A percentile compares a stretch with the other conserved stretches of the same genome.
phyloP scores from a whole-genome alignment of 2,797 vertebrate species.

The Mus caroli region DNA sequence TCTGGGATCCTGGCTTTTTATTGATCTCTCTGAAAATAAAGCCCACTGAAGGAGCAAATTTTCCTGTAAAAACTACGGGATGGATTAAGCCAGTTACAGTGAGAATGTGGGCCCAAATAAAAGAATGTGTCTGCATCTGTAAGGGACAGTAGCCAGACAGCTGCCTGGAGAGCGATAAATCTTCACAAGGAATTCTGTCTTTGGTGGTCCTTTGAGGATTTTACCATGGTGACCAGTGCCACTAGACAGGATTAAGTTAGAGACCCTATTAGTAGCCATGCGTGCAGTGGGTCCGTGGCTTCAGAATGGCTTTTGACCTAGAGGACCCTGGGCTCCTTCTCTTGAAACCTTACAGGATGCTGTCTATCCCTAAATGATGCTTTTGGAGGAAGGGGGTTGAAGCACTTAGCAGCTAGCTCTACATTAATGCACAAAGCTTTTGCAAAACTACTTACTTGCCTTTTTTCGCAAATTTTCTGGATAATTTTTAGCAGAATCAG shows the following conservation, averaged over 20 bases:
- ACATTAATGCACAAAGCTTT: neutral
- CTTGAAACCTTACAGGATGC: neutral
- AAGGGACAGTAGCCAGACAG: neutral
- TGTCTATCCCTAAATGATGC: neutral
- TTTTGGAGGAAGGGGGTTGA: neutral
- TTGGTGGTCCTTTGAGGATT: conserved; percentile 62
- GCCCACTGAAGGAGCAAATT: neutral
- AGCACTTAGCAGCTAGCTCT: neutral
- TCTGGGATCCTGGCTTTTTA: conserved; percentile 5
- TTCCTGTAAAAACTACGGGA: conserved; percentile 37
- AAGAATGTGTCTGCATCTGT: neutral
- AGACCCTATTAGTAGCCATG: neutral
- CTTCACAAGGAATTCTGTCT: conserved; percentile 65
- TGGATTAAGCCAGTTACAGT: neutral
- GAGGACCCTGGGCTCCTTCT: neutral
- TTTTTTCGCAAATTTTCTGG: conserved; percentile 15
- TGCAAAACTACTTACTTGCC: neutral
- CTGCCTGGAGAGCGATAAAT: conserved; percentile 39
- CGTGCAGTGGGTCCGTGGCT: neutral
- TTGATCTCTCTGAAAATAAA: conserved; percentile 61
- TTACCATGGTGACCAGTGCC: neutral
- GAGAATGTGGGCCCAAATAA: neutral
- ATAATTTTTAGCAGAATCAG: neutral
- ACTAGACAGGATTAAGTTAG: conserved; percentile 46
- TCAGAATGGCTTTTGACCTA: conserved; percentile 19